phyloP scores from a whole-genome alignment of 1,140 invertebrate genomes.

The Atta texana region DNA sequence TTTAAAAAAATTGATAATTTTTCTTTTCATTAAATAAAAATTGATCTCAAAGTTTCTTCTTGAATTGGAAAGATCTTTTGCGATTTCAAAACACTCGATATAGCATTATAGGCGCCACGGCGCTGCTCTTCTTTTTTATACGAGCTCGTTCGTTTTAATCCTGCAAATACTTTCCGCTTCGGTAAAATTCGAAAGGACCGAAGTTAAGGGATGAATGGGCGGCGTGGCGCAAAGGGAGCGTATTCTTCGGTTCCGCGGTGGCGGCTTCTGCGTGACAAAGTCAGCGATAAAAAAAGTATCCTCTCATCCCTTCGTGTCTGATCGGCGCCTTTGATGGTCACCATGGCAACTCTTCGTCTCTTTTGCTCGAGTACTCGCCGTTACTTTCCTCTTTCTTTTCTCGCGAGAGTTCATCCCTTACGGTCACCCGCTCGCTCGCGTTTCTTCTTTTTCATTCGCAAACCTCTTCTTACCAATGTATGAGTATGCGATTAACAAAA shows the following conservation, averaged over 20 bases:
- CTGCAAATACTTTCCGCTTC: constrained; percentile 68
- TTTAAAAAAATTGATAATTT: neutral
- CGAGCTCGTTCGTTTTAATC: constrained; percentile 59
- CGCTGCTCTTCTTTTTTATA: constrained; percentile 1
- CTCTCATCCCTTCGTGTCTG: constrained; percentile 75
- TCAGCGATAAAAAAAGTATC: constrained; percentile 71
- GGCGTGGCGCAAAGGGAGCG: constrained; percentile 58
- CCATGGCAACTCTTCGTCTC: constrained; percentile 78
- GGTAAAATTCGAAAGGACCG: constrained; percentile 27
- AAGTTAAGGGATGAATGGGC: constrained; percentile 45
- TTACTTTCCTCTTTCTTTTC: neutral
- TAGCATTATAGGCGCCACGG: neutral
- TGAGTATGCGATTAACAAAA: constrained; percentile 26
- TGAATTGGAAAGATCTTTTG: neutral
- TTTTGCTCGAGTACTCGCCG: constrained; percentile 39
- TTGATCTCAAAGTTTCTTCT: neutral
- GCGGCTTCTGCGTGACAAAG: constrained; percentile 76
- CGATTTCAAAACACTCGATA: constrained; percentile 30
- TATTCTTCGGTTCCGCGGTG: constrained; percentile 76
- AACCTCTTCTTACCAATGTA: constrained; percentile 1
- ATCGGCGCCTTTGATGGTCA: constrained; percentile 81
- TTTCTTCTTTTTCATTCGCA: neutral
- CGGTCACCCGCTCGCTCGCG: neutral
- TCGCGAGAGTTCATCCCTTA: constrained; percentile 43
- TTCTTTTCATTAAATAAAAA: neutral